Percentiles rank a stretch among this genome's conserved stretches.
Evolutionary conservation across 2,113 vertebrate genomes (phyloP).

Genomic region (Erythrocebus patas): DNA sequence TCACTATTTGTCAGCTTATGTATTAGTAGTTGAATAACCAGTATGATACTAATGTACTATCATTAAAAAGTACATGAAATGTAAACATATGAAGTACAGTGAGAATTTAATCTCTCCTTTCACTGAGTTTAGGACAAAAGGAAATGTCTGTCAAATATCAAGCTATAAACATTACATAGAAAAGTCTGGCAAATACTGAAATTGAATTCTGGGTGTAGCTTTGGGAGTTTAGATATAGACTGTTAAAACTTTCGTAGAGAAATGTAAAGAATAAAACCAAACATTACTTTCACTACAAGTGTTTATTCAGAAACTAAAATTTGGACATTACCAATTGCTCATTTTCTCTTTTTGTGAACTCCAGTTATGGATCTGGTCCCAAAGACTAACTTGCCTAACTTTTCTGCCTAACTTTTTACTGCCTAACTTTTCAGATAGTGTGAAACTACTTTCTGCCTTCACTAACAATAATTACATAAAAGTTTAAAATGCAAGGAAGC

Average conservation of each 20-base stretch:
- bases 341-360: neutral
- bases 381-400: neutral
- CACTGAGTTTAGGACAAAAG: neutral
- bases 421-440: neutral
- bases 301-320: neutral
- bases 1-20: neutral
- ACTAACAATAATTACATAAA: neutral
- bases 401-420: neutral
- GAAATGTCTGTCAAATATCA: neutral
- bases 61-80: neutral
- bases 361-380: neutral
- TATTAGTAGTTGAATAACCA: neutral
- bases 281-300: neutral
- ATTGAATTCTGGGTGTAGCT: neutral
- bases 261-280: neutral
- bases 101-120: neutral
- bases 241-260: neutral
- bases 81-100: neutral
- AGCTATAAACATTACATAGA: neutral
- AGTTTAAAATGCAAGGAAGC: neutral
- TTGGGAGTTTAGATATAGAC: neutral
- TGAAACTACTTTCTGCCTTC: neutral
- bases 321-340: neutral
- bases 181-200: neutral
- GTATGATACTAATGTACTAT: neutral